phyloP scores from a whole-genome alignment of 1,140 invertebrate species.

The Bombus affinis region DNA sequence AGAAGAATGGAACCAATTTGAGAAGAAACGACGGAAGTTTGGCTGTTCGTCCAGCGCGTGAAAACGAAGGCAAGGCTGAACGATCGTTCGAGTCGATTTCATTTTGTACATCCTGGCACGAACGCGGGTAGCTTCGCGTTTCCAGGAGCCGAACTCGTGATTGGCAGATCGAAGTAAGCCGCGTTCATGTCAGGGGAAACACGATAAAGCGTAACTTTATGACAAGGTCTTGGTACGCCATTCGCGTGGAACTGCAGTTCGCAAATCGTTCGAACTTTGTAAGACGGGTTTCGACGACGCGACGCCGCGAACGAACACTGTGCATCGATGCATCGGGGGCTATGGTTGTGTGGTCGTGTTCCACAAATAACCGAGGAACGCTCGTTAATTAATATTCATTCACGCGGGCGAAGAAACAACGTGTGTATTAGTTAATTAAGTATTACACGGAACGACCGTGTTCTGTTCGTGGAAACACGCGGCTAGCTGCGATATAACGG shows the following conservation, averaged over 20 bases:
- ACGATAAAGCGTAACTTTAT: constrained; percentile 76
- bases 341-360: neutral
- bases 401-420: neutral
- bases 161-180: constrained; percentile 75
- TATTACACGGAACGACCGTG: neutral
- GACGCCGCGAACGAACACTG: constrained; percentile 20
- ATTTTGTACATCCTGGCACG: constrained; percentile 62
- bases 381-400: constrained; percentile 22
- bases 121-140: constrained; percentile 55
- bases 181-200: constrained; percentile 61
- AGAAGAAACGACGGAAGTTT: neutral
- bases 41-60: neutral
- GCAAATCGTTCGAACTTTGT: constrained; percentile 63
- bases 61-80: constrained; percentile 45
- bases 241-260: constrained; percentile 62
- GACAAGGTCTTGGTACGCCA: constrained; percentile 68
- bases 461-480: neutral
- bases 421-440: constrained; percentile 16
- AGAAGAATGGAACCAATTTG: neutral
- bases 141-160: constrained; percentile 70
- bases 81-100: constrained; percentile 63
- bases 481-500: neutral
- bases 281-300: constrained; percentile 54
- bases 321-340: constrained; percentile 16
- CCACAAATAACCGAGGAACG: neutral